Evolutionary conservation across 2,113 vertebrate genomes (phyloP), one percentile per base, ranked within the genome.

Genomic region (Trochalopteron elliotii): DNA sequence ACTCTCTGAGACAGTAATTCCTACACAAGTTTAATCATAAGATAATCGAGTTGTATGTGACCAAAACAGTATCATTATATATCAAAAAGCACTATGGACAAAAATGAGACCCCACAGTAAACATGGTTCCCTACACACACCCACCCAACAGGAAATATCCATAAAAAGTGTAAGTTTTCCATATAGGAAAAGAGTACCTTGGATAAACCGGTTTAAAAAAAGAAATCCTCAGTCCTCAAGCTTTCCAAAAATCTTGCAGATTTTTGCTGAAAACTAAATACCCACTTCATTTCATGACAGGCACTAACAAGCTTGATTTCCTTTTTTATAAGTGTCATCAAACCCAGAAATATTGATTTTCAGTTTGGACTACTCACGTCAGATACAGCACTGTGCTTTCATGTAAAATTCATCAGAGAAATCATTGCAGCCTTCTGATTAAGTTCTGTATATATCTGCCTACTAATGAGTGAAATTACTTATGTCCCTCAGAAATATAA

Each of bases 401-500:
- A 86, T 86, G 69, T 90, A 81, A 87, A 93, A 94, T 83, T 92
- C 91, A 72, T 77, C 76, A 80, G 12, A 74, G 25, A 83, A 92
- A 87, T 80, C 72, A 40, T 84, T 64, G 53, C 76, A 87, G 53
- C 33, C 23, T 91, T 93, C 68, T 82, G 63, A 64, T 79, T 96
- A 94, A 87, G 83, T 24, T 47, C 84, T 85, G 52, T 67, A 47
- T 64, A 24, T 49, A 40, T 70, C n/a, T 63, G 83, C 74, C 39
- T 92, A 25, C 27, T 95, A 96, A 93, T 89, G 94, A 95, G 75
- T 87, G 88, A 86, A 86, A 78, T 61, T 75, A 53, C 75, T 95
- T 93, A 95, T 96, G 95, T 94, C 64, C 18, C 35, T 94, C 74
- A 96, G 96, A 91, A 96, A 89, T 81, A 90, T 52, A 97, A 97